Evolutionary conservation across 2,113 vertebrate species (phyloP), one percentile per base, ranked within the genome.

Genomic region (Aegotheles bennettii): DNA sequence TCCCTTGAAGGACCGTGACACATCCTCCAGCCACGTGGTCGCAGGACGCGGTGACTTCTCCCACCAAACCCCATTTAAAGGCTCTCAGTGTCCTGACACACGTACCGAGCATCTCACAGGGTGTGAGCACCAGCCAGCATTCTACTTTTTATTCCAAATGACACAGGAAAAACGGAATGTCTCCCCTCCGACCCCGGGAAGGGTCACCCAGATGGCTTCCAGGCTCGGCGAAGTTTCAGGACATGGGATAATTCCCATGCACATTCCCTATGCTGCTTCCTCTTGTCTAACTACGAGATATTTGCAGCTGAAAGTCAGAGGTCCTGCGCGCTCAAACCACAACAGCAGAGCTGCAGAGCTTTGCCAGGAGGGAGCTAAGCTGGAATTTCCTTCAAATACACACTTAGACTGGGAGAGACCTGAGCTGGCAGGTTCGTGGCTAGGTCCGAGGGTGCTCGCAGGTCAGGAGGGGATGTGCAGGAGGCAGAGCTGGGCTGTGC

Each of bases 181-280:
- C 86, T 93, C 89, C 56, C 87, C 78, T 35, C 87, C 0, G 36
- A 80, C 87, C 91, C 74, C 13, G 1, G 64, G 60, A 29, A 67
- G 90, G 93, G 89, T 95, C 87, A 90, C 73, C 11, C 96, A 95
- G 93, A 92, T 94, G 94, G 95, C 87, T 92, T 23, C 82, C 93
- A 95, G 79, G 25, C 86, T 51, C 59, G 0, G 74, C 79, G 65
- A 16, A 42, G 56, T 20, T 48, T 43, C 8, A 60, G 84, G 56
- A 93, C 80, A 78, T 20, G 57, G 93, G 70, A 86, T 71, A 48
- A 75, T 95, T 96, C 93, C 93, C 51, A 56, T n/a, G 93, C 77
- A 95, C 64, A 31, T 85, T 59, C 74, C 61, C 71, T 38, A 1
- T 8, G 74, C 69, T 57, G 80, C 79, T 96, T 94, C 90, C 87